phyloP scores from a whole-genome alignment of 2,888 invertebrate species.

The Lasioglossum malachurum region DNA sequence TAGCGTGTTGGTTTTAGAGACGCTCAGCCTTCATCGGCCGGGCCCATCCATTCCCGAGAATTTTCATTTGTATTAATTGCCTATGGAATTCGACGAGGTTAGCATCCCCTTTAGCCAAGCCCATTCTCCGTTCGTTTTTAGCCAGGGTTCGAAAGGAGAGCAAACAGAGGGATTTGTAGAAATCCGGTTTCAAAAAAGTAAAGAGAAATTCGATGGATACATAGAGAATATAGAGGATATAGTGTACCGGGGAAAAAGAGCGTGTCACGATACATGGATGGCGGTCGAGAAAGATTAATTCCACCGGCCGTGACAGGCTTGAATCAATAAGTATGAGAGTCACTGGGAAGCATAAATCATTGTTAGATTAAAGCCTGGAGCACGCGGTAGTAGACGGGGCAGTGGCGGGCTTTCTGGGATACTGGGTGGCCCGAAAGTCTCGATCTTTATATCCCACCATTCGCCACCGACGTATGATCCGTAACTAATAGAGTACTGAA shows the following conservation, averaged over 20 bases:
- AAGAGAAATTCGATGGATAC: neutral
- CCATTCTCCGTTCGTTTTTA: neutral
- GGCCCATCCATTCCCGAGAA: too few relatives aligned
- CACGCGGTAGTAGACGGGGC: constrained; percentile 71
- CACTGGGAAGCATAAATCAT: constrained; percentile 82
- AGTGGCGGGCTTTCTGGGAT: constrained; percentile 79
- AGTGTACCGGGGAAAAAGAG: neutral
- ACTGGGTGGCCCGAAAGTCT: constrained; percentile 81
- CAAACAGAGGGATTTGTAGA: neutral
- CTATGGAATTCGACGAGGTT: neutral
- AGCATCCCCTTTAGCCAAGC: neutral
- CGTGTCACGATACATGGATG: neutral
- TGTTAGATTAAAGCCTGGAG: constrained; percentile 83
- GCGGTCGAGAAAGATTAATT: constrained; percentile 41
- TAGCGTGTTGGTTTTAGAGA: constrained; percentile 76
- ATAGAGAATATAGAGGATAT: neutral
- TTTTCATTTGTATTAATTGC: neutral
- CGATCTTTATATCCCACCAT: constrained; percentile 71
- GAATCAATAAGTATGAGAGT: constrained; percentile 75
- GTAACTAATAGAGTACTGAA: neutral
- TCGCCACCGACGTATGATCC: neutral
- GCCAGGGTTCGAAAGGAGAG: neutral
- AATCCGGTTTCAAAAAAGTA: neutral
- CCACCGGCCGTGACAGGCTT: constrained; percentile 40
- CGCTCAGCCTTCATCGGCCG: constrained; percentile 70